Percentiles rank a stretch among this genome's conserved stretches.
phyloP scores from a whole-genome alignment of 2,888 invertebrate genomes.

The Chrysopilus asiliformis region DNA sequence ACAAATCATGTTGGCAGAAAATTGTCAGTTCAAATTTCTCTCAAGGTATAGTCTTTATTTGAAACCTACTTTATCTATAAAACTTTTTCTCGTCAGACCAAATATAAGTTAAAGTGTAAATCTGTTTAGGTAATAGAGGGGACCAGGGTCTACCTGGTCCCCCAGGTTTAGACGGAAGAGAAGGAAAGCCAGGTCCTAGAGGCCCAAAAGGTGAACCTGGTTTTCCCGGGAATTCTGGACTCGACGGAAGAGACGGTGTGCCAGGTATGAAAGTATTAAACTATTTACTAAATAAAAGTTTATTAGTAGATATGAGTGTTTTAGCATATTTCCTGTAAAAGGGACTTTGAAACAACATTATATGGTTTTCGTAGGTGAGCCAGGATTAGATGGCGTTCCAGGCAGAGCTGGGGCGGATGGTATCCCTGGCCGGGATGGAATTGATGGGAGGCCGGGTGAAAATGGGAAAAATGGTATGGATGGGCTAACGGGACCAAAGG shows the following conservation, averaged over 20 bases:
- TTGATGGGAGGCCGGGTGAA: conserved; percentile 43
- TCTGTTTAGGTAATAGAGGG: conserved; percentile 58
- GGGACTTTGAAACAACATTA: too few species aligned
- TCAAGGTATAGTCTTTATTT: too few species aligned
- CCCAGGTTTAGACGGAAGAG: conserved; percentile 41
- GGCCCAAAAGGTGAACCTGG: conserved; percentile 40
- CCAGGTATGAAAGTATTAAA: too few species aligned
- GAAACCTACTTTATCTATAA: too few species aligned
- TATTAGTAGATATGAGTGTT: too few species aligned
- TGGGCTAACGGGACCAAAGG: conserved; percentile 47
- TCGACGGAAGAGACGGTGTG: conserved; percentile 79
- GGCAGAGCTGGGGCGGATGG: conserved; percentile 79
- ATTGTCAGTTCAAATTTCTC: too few species aligned
- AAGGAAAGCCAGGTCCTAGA: conserved; percentile 27
- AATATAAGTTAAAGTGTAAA: too few species aligned
- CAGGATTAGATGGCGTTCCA: conserved; percentile 75
- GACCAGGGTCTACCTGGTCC: conserved; percentile 50
- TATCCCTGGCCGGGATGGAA: conserved; percentile 56
- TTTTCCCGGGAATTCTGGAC: conserved; percentile 54
- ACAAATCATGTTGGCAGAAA: too few species aligned
- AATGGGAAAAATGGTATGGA: conserved; percentile 59
- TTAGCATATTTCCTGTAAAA: too few species aligned
- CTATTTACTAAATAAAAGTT: too few species aligned
- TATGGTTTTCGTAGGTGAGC: too few species aligned
- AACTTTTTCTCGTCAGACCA: too few species aligned